These are phyloP conservation scores for Pachyseris speciosa DNA, from an alignment of 64 coral and sea anemone species.

Conservation along the genomic window DNA sequence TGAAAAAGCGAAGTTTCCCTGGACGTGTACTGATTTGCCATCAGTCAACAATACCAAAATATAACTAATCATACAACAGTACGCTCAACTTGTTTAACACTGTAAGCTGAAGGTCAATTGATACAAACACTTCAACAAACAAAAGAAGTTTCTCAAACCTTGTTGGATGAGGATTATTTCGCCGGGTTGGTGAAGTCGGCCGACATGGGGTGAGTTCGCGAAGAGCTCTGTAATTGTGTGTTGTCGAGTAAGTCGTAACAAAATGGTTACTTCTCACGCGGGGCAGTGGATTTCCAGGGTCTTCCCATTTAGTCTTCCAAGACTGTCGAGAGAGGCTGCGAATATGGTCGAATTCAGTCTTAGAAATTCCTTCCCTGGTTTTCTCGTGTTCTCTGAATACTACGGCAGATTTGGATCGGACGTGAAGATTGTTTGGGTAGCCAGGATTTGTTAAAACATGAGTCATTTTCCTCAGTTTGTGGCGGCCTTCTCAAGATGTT, in stretches of 20 bases:
- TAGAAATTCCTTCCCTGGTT: slow-evolving; percentile 69
- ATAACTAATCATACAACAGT: not conserved
- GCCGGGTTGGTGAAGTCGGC: slow-evolving; percentile 77
- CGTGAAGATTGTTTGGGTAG: slow-evolving; percentile 74
- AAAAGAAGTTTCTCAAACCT: slow-evolving; percentile 44
- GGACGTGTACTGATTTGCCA: not conserved
- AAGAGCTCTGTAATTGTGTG: slow-evolving; percentile 67
- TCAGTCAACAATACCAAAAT: not conserved
- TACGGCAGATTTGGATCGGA: slow-evolving; percentile 82
- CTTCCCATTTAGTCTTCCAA: slow-evolving; percentile 74
- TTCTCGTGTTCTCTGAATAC: slow-evolving; percentile 39
- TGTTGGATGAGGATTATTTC: slow-evolving; percentile 93
- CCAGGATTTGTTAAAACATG: slow-evolving; percentile 81
- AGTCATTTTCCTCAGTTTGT: slow-evolving; percentile 43
- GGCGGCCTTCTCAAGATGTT: not conserved
- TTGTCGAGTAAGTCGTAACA: slow-evolving; percentile 79
- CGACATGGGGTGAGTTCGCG: slow-evolving; percentile 79
- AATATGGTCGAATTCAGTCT: slow-evolving; percentile 86
- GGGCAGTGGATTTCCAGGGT: slow-evolving; percentile 83
- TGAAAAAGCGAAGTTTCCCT: not conserved
- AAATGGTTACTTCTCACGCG: slow-evolving; percentile 76
- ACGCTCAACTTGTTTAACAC: not conserved
- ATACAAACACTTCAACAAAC: not conserved
- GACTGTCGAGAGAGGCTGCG: slow-evolving; percentile 77
- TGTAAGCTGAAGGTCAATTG: not conserved